phyloP scores from a whole-genome alignment of 1,140 invertebrate species.

The Trichoplusia ni region DNA sequence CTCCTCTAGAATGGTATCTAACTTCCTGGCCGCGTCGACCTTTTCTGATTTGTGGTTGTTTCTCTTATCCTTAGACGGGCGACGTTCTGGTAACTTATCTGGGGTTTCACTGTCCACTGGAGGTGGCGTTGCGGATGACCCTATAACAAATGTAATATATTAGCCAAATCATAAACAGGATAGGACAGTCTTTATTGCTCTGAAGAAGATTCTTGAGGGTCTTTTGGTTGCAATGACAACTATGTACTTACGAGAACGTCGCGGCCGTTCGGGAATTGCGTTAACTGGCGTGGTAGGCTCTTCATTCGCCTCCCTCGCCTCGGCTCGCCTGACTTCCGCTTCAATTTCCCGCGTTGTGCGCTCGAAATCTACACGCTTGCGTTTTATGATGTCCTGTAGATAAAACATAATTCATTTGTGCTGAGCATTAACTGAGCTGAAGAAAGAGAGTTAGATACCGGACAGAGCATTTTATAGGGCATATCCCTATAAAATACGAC shows the following conservation, averaged over 20 bases:
- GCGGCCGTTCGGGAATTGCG: slow-evolving; percentile 54
- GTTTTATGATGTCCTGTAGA: slow-evolving; percentile 71
- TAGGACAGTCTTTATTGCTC: no score
- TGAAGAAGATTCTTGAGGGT: no score
- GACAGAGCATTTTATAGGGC: no score
- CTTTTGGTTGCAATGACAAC: no score
- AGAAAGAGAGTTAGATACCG: no score
- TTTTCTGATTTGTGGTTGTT: slow-evolving; percentile 62
- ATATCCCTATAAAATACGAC: no score
- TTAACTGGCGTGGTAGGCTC: slow-evolving; percentile 41
- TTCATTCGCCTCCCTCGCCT: slow-evolving; percentile 50
- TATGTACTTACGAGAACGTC: slow-evolving; percentile 34
- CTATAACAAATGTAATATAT: slow-evolving; percentile 42
- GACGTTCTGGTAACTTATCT: slow-evolving; percentile 62
- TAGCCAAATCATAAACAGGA: background rate
- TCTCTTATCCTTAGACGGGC: slow-evolving; percentile 59
- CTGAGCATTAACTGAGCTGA: no score
- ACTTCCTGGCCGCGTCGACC: slow-evolving; percentile 53
- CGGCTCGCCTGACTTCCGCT: slow-evolving; percentile 69
- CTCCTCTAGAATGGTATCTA: slow-evolving; percentile 59
- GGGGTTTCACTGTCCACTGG: slow-evolving; percentile 65
- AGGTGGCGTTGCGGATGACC: slow-evolving; percentile 67
- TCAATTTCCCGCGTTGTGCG: slow-evolving; percentile 78
- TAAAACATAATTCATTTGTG: background rate
- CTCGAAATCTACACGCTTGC: slow-evolving; percentile 73